Base-by-base conservation (phyloP, 2,888 invertebrate genomes). In the Megaustenia siamemsis region DNA sequence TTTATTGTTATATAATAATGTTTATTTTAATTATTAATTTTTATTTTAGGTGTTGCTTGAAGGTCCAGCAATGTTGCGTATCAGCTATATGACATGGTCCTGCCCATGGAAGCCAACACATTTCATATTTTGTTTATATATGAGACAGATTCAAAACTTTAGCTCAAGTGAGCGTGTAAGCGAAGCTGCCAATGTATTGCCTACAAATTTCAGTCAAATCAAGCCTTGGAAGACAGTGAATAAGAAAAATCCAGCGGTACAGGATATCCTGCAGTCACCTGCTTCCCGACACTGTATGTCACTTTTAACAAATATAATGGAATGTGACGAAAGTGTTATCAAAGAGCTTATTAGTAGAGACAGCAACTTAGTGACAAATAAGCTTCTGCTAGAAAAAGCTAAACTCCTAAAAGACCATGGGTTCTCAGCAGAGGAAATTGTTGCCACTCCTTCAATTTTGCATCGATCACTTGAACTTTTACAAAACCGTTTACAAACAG, bases 301-400 rank as follows among this genome's bases (percentile, higher is more conserved):
- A 40, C 5, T n/a, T 8, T 21, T 78, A 45, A 66, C 78, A 63
- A 8, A 63, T 43, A n/a, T 78, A 43, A 78, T 78, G 78, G 66
- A 66, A 15, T 78, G 78, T 78, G 63, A 63, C 45, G 63, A 78
- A 45, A 10, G 1, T 8, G 40, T 60, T 12, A 15, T 66, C 45
- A 66, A 28, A 45, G 66, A 78, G n/a, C 78, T 78, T 18, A 18
- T 78, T 40, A 45, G n/a, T n/a, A 60, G 78, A 66, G 43, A 78
- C 28, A 78, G 78, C n/a, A 2, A 10, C 32, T 28, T 66, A 43
- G 21, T 78, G 28, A 24, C 45, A 28, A 28, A 43, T 28, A 28
- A 78, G 35, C 12, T 4, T 28, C 3, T 66, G 21, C 15, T 43
- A 21, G 78, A 78, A 21, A 78, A 78, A 66, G 1, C 66, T 38